phyloP scores from a whole-genome alignment of 2,113 vertebrate species.

The Xiphorhynchus elegans region DNA sequence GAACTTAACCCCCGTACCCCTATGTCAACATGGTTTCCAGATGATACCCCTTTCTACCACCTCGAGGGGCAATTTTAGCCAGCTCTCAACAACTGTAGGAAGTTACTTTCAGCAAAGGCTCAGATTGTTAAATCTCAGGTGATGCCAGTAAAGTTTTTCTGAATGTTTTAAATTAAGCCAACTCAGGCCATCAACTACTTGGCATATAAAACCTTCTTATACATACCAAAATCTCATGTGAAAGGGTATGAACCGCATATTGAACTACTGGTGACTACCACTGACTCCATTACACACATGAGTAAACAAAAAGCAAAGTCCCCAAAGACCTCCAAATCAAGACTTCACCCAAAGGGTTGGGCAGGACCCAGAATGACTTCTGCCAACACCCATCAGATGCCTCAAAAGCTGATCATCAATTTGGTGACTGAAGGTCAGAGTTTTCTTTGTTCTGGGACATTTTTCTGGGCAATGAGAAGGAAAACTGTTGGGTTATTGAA shows the following conservation, averaged over 20 bases:
- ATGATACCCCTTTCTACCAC: not conserved
- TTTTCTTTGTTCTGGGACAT: not conserved
- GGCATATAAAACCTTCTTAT: not conserved
- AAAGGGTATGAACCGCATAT: not conserved
- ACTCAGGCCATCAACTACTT: not conserved
- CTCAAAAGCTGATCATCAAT: not conserved
- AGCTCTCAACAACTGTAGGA: not conserved
- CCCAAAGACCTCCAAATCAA: not conserved
- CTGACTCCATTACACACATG: accelerated
- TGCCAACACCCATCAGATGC: not conserved
- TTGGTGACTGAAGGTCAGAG: not conserved
- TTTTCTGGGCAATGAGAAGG: accelerated
- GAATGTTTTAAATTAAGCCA: accelerated
- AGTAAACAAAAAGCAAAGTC: not conserved
- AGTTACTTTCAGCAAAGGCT: not conserved
- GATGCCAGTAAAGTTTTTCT: not conserved
- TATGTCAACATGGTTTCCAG: not conserved
- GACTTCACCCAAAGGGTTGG: not conserved
- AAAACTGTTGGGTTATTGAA: not conserved
- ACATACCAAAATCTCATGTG: not conserved
- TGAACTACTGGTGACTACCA: not conserved
- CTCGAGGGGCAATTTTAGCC: not conserved
- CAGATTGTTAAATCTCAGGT: not conserved
- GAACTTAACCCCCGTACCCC: not conserved
- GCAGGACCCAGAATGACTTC: not conserved